Base-by-base conservation (phyloP, 2,113 vertebrate species). In the Carassius auratus region DNA sequence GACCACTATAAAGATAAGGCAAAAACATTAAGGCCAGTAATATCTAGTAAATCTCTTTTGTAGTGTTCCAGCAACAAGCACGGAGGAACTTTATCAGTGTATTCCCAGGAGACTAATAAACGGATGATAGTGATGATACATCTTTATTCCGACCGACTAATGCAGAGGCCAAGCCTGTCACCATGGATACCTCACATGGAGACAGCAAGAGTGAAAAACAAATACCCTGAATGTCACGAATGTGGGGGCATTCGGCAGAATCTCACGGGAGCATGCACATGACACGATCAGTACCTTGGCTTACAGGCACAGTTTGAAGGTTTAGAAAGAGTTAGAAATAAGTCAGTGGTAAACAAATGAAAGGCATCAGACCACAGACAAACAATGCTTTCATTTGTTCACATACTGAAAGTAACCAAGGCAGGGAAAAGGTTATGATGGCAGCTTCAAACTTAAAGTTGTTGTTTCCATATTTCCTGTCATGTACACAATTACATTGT, bases 161-260 rank as follows among this genome's bases (percentile, higher is more conserved):
- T 76, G 79, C 55, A 61, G 81, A 69, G 76, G 76, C 84, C 19
- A 77, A 74, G 82, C 36, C 75, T 80, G 87, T 90, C 85, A 76
- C 86, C 77, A 86, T 87, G 87, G 89, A 86, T 80, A 90, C 90
- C 38, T 71, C 81, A 62, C 59, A 84, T 81, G 68, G 87, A 86
- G 59, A 69, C 59, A 19, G 79, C 84, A 84, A 86, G 66, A 87
- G 76, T 74, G 64, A 42, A 81, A 89, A 84, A 83, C 71, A 87
- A 91, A 87, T 71, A 66, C 86, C 79, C 9, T 79, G 81, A 84
- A 78, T 83, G 76, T 81, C 87, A 89, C 64, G 8, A 78, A 52
- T 85, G 90, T 84, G 84, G 79, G 61, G 80, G 87, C 74, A 80
- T 81, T 76, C 55, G 12, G 62, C 76, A 79, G 73, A 48, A 85